Percentiles rank a stretch among this genome's conserved stretches.
Evolutionary conservation across 2,113 vertebrate genomes (phyloP).

Genomic region (Oncorhynchus masou): DNA sequence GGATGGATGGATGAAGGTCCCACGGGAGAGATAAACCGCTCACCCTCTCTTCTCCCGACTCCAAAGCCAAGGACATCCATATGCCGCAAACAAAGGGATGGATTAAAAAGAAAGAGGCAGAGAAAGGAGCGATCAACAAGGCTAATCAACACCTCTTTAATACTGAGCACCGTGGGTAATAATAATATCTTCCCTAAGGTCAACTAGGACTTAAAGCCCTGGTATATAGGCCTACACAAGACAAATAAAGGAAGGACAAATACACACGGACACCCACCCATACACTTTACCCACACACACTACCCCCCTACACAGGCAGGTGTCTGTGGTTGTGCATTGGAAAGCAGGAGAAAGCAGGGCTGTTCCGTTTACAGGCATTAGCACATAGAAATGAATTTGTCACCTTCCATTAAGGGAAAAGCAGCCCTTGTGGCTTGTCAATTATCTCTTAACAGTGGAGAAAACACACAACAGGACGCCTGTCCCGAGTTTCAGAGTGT

Average conservation of each 20-base stretch:
- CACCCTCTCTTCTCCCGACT: not conserved
- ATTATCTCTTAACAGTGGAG: slow-evolving; percentile 65
- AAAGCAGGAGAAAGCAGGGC: slow-evolving; percentile 50
- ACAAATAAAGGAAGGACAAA: slow-evolving; percentile 11
- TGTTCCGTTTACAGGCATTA: slow-evolving; percentile 75
- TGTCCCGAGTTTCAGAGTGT: not conserved
- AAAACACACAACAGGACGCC: slow-evolving; percentile 38
- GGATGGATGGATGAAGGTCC: slow-evolving; percentile 44
- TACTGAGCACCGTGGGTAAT: slow-evolving; percentile 29
- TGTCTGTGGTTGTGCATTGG: not conserved
- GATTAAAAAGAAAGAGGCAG: not conserved
- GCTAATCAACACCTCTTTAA: slow-evolving; percentile 62
- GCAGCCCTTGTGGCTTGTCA: slow-evolving; percentile 64
- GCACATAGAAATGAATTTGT: slow-evolving; percentile 74
- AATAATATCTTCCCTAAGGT: slow-evolving; percentile 56
- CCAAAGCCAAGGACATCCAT: slow-evolving; percentile 57
- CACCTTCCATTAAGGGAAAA: slow-evolving; percentile 73
- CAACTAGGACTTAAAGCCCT: slow-evolving; percentile 14
- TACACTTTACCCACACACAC: not conserved
- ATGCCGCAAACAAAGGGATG: slow-evolving; percentile 57
- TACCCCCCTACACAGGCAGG: not conserved
- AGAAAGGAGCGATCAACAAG: slow-evolving; percentile 1
- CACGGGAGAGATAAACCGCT: slow-evolving; percentile 52
- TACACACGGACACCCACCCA: not conserved
- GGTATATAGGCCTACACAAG: not conserved